Evolutionary conservation across 2,797 vertebrate genomes (phyloP).

Genomic region (Myotis findleyi): DNA sequence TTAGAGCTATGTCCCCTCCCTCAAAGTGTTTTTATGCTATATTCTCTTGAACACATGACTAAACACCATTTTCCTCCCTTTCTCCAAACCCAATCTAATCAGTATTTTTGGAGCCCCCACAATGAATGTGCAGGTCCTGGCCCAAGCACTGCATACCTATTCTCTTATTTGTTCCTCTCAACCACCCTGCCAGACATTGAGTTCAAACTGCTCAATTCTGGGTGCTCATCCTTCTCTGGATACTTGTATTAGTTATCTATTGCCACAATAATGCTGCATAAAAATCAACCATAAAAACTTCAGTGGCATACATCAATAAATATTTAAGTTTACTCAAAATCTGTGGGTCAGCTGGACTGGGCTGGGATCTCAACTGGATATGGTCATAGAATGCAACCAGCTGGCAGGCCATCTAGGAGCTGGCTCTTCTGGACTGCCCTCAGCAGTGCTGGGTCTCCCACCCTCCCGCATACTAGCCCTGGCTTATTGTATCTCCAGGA

Average conservation of each 20-base stretch:
- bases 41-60: not conserved
- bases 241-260: not conserved
- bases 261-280: not conserved
- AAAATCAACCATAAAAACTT: not conserved
- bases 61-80: not conserved
- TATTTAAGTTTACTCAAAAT: slow-evolving; percentile 2
- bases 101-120: not conserved
- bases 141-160: not conserved
- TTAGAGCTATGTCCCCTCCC: not conserved
- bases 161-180: not conserved
- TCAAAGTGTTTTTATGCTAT: not conserved
- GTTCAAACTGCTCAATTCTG: not conserved
- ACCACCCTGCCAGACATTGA: not conserved
- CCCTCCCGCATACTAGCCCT: not conserved
- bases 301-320: not conserved
- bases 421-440: not conserved
- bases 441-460: not conserved
- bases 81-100: not conserved
- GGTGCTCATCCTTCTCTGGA: not conserved
- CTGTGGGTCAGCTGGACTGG: not conserved
- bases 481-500: not conserved
- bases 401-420: not conserved
- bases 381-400: not conserved
- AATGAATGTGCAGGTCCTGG: not conserved
- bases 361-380: not conserved